phyloP scores from a whole-genome alignment of 1,140 invertebrate species.

The Rhyzopertha dominica region DNA sequence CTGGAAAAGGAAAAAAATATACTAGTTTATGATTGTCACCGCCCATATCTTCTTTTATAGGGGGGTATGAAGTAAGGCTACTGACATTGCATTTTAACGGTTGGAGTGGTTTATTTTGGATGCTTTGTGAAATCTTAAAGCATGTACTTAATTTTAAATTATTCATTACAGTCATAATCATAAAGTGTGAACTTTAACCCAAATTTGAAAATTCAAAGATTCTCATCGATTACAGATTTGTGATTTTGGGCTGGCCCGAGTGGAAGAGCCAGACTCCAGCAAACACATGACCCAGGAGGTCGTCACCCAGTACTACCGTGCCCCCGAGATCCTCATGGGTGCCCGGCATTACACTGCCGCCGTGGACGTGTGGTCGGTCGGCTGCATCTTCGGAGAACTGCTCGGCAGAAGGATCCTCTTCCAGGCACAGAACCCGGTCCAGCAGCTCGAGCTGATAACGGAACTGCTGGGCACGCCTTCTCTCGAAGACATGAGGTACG shows the following conservation, averaged over 20 bases:
- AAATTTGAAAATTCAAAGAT: too few species aligned
- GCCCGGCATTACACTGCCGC: slow-evolving; percentile 95
- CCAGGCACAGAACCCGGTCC: slow-evolving; percentile 55
- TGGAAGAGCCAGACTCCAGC: slow-evolving; percentile 87
- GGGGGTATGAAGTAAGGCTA: too few species aligned
- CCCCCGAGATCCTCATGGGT: slow-evolving; percentile 97
- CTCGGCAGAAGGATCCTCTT: slow-evolving; percentile 93
- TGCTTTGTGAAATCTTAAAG: too few species aligned
- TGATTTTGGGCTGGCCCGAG: slow-evolving; percentile 85
- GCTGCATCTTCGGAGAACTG: slow-evolving; percentile 98
- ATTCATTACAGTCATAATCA: too few species aligned
- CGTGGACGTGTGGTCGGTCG: slow-evolving; percentile 98
- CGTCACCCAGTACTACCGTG: slow-evolving; percentile 97
- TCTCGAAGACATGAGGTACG: slow-evolving; percentile 91
- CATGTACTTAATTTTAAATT: too few species aligned
- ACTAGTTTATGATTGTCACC: too few species aligned
- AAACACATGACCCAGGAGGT: slow-evolving; percentile 99
- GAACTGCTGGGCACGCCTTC: slow-evolving; percentile 96
- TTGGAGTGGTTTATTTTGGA: too few species aligned
- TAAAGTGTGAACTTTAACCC: too few species aligned
- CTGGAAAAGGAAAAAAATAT: too few species aligned
- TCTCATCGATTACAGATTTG: slow-evolving; percentile 73
- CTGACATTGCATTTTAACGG: too few species aligned
- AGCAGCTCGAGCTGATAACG: slow-evolving; percentile 90
- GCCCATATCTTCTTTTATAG: too few species aligned